phyloP scores from a whole-genome alignment of 1,140 invertebrate species.

The Drosophila seguyi region DNA sequence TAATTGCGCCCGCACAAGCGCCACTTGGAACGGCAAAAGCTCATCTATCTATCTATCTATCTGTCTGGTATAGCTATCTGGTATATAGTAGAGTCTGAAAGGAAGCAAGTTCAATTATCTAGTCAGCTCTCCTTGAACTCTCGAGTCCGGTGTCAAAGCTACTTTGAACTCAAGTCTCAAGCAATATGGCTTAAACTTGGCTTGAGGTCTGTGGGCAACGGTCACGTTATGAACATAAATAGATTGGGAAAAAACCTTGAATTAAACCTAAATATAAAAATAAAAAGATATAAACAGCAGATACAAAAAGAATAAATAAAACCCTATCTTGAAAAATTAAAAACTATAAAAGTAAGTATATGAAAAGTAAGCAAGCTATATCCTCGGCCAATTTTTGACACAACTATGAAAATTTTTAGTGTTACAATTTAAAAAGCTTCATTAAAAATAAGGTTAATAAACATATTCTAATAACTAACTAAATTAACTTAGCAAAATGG shows the following conservation, averaged over 20 bases:
- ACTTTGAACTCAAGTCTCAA: not conserved
- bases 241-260: no score
- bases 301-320: not conserved
- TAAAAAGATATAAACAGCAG: not conserved
- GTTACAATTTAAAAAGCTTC: no score
- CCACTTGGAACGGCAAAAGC: slow-evolving; percentile 26
- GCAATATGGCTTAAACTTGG: not conserved
- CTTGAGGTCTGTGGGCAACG: no score
- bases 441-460: no score
- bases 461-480: no score
- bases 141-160: not conserved
- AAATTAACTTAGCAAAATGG: no score
- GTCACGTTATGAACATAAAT: not conserved
- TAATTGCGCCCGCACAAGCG: slow-evolving; percentile 63
- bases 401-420: no score
- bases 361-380: no score
- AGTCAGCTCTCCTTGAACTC: slow-evolving; percentile 15
- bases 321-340: not conserved
- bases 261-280: no score
- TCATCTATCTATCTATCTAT: slow-evolving; percentile 29
- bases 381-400: no score
- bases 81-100: not conserved
- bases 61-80: not conserved
- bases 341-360: no score
- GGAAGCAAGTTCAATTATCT: not conserved